Evolutionary conservation across 2,888 invertebrate genomes (phyloP), one percentile per base, ranked within the genome.

Genomic region (Drosophila melanosoma): DNA sequence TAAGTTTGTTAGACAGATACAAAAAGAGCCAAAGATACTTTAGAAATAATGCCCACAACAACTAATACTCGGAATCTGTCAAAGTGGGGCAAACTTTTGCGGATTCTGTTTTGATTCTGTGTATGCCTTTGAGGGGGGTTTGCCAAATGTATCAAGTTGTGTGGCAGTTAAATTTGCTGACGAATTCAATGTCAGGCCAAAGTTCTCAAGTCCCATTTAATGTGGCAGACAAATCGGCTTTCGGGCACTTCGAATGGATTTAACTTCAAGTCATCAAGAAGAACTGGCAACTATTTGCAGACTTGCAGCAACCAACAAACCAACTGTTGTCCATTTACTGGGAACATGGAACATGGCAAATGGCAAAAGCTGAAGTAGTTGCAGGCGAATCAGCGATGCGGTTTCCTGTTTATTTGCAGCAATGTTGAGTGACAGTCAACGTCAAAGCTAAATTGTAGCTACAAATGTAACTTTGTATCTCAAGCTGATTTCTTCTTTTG

Each of bases 41-140:
- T 26, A 26, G 56, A 40, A 32, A 42, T 42, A 29, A 40, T 56
- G 36, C 36, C 36, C 40, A 11, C n/a, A 40, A 40, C 40, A 1
- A 45, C n/a, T 42, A 23, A 23, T 36, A 56, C 49, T 11, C 8
- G n/a, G 52, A 66, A 45, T 38, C 36, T 11, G 58, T 45, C 38
- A 70, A 81, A 82, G 52, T 81, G 20, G 86, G 88, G 65, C 90
- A 89, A 89, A 85, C 69, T 81, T 76, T 81, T 85, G 71, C 78
- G 59, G 63, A 60, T 78, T 76, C 64, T 89, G 69, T 64, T 76
- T 69, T 65, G 79, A 63, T 74, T 56, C 67, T 45, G 36, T 49
- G 17, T 11, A 35, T 40, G 51, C 45, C 59, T 33, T 42, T 23
- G 33, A 33, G 26, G 26, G 26, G 51, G 63, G 29, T 53, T 62